A percentile compares a stretch with the other conserved stretches of the same genome.
These are phyloP conservation scores for Heliornis fulica DNA, from an alignment of 2,113 vertebrate genomes.

Conservation along the genomic window DNA sequence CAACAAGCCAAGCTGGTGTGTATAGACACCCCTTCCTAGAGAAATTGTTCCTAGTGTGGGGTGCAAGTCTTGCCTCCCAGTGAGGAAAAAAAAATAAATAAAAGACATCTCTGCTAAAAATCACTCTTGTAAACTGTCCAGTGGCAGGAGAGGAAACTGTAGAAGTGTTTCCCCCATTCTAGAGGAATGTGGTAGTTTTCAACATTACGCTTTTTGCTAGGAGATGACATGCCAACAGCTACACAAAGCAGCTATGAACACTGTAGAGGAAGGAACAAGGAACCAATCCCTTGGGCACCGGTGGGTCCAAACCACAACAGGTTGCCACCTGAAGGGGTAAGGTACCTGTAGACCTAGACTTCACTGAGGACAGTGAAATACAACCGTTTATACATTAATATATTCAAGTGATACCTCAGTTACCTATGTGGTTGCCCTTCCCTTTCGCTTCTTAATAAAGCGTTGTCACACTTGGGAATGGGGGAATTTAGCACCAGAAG, in stretches of 20 bases:
- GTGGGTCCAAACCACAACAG: background rate
- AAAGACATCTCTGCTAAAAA: background rate
- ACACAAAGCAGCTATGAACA: background rate
- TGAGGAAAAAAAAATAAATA: too few species aligned
- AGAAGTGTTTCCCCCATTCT: background rate
- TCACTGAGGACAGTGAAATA: background rate
- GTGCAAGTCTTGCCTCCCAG: background rate
- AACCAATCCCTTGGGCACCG: background rate
- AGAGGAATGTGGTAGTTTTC: background rate
- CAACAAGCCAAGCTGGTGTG: background rate
- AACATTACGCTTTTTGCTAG: background rate
- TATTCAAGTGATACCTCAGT: background rate
- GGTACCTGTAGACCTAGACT: background rate
- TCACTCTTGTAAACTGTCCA: background rate
- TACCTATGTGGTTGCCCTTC: background rate
- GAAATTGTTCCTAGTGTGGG: background rate
- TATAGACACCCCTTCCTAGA: background rate
- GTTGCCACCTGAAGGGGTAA: background rate
- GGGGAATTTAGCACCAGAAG: background rate
- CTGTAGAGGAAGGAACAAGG: rapidly evolving
- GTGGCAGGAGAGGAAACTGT: background rate
- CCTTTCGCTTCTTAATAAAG: background rate
- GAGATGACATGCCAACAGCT: background rate
- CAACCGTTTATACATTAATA: background rate
- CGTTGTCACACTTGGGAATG: background rate